These are phyloP conservation scores for Ovis canadensis DNA, from an alignment of 2,113 vertebrate species.

Conservation along the genomic window DNA sequence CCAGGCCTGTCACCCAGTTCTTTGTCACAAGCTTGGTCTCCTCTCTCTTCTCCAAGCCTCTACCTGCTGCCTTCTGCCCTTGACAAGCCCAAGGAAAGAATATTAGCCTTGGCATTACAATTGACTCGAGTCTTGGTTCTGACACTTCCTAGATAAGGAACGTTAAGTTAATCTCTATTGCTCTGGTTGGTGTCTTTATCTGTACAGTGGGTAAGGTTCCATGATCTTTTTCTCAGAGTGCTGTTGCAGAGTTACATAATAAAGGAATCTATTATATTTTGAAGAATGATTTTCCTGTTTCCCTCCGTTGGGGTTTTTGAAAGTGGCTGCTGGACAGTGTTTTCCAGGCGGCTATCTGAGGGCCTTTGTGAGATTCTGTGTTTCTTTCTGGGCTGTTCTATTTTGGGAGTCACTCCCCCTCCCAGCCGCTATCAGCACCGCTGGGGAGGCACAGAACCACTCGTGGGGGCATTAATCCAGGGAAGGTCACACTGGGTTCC, in stretches of 20 bases:
- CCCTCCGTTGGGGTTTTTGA: neutral
- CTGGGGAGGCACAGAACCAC: neutral
- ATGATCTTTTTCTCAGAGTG: neutral
- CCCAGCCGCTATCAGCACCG: neutral
- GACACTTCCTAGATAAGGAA: neutral
- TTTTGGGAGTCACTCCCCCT: neutral
- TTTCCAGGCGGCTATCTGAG: neutral
- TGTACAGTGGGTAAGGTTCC: neutral
- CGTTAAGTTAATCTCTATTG: neutral
- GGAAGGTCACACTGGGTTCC: neutral
- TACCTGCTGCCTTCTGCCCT: rapidly evolving
- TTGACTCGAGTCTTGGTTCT: neutral
- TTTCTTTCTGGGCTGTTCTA: neutral
- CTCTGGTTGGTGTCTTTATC: neutral
- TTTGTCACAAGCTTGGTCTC: too few relatives aligned
- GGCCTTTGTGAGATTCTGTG: neutral
- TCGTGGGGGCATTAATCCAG: neutral
- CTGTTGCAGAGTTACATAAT: neutral
- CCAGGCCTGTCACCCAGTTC: neutral
- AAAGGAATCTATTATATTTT: neutral
- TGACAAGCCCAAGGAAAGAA: neutral
- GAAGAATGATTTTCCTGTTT: neutral
- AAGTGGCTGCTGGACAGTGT: neutral
- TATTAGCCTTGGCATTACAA: neutral
- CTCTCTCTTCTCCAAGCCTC: neutral